These are phyloP conservation scores for Acleris cristana DNA, from an alignment of 2,888 invertebrate species.

Conservation along the genomic window DNA sequence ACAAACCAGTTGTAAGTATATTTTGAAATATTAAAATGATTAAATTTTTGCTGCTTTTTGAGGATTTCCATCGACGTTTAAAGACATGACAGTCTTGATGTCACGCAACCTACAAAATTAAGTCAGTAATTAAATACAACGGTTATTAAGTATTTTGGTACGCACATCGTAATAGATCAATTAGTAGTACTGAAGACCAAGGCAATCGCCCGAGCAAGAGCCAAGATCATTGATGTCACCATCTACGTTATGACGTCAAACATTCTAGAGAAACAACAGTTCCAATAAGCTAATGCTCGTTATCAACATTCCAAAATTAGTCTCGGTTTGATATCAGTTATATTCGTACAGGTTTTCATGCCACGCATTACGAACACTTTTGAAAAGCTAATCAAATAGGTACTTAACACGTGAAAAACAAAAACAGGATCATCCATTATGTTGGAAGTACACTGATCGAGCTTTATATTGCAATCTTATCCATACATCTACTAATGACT, in stretches of 20 bases:
- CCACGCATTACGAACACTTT: too few species aligned
- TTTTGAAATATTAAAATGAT: too few species aligned
- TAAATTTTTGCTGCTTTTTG: too few species aligned
- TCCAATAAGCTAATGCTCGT: neutral
- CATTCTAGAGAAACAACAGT: neutral
- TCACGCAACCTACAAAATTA: too few species aligned
- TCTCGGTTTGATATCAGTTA: too few species aligned
- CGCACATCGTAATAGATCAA: constrained; percentile 10
- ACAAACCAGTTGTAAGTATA: neutral
- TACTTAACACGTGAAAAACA: neutral
- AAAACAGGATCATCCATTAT: neutral
- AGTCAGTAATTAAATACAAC: neutral
- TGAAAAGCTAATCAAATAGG: too few species aligned
- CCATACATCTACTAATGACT: neutral
- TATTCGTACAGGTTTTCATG: too few species aligned
- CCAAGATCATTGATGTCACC: constrained; percentile 36
- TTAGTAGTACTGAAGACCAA: constrained; percentile 23
- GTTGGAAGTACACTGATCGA: neutral
- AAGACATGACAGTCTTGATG: too few species aligned
- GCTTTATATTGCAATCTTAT: constrained; percentile 5
- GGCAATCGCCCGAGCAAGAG: constrained; percentile 38
- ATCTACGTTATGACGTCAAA: constrained; percentile 25
- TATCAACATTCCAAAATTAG: too few species aligned
- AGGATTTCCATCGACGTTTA: too few species aligned
- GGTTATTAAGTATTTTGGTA: constrained; percentile 22